These are phyloP conservation scores for Stratiolaelaps scimitus DNA, from an alignment of 1,140 invertebrate genomes.

Conservation along the genomic window DNA sequence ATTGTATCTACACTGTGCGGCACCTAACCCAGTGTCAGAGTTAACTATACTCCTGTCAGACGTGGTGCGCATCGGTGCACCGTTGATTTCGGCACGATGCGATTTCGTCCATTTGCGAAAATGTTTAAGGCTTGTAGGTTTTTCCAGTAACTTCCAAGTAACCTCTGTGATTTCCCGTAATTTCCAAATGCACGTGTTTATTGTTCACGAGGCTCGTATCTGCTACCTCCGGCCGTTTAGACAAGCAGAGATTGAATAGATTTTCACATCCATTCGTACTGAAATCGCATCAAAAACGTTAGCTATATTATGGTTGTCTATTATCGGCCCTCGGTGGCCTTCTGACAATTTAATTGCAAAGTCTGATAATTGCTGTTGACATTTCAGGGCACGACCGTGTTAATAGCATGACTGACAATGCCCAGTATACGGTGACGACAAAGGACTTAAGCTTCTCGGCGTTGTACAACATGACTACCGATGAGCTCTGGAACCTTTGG, in stretches of 20 bases:
- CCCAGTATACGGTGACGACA: not conserved
- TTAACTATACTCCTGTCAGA: too few species aligned
- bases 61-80: too few species aligned
- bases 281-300: not conserved
- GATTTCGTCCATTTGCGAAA: not conserved
- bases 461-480: not conserved
- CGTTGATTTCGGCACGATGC: not conserved
- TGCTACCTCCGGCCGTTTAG: too few species aligned
- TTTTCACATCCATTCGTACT: not conserved
- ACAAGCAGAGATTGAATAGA: not conserved
- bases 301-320: not conserved
- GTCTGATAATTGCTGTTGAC: too few species aligned
- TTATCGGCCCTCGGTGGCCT: not conserved
- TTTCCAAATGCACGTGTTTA: not conserved
- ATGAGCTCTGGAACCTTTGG: constrained; percentile 21
- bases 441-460: not conserved
- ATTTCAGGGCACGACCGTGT: not conserved
- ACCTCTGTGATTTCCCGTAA: not conserved
- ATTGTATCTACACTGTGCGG: too few species aligned
- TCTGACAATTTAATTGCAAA: not conserved
- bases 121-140: not conserved
- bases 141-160: not conserved
- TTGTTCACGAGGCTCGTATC: not conserved
- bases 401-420: constrained; percentile 4
- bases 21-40: too few species aligned